Evolutionary conservation across 2,797 vertebrate genomes (phyloP).

Genomic region (Hydrocynus forskahlii): DNA sequence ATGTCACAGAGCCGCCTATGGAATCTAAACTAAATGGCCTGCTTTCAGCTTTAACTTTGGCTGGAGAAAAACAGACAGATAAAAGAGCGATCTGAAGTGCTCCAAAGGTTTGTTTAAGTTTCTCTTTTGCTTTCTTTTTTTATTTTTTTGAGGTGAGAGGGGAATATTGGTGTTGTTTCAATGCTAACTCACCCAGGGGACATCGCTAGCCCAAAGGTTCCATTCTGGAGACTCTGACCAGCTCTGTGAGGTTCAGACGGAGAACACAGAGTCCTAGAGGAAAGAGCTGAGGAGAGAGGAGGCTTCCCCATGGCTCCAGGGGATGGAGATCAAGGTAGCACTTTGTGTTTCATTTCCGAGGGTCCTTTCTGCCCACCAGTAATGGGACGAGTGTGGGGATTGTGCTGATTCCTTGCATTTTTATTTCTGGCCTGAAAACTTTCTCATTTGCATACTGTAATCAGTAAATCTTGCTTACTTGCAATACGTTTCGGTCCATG

Average conservation of each 20-base stretch:
- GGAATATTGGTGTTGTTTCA: slow-evolving; percentile 34
- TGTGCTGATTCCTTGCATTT: slow-evolving; percentile 76
- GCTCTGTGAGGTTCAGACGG: slow-evolving; percentile 48
- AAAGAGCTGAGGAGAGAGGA: slow-evolving; percentile 38
- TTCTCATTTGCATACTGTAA: slow-evolving; percentile 70
- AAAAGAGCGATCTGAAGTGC: background rate
- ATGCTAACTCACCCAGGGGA: slow-evolving; percentile 25
- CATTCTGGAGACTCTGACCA: slow-evolving; percentile 28
- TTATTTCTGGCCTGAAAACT: slow-evolving; percentile 74
- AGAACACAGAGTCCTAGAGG: slow-evolving; percentile 48
- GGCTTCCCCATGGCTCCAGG: slow-evolving; percentile 31
- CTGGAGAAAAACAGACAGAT: background rate
- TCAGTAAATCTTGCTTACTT: slow-evolving; percentile 49
- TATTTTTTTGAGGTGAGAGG: slow-evolving; percentile 9
- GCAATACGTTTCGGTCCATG: slow-evolving; percentile 34
- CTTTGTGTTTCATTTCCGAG: slow-evolving; percentile 38
- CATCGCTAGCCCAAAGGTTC: slow-evolving; percentile 23
- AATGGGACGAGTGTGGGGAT: slow-evolving; percentile 60
- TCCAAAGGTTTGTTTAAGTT: slow-evolving; percentile 1
- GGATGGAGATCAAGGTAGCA: slow-evolving; percentile 48
- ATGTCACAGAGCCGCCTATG: background rate
- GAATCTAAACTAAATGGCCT: slow-evolving; percentile 14
- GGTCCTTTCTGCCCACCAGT: slow-evolving; percentile 52
- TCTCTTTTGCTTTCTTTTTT: slow-evolving; percentile 22
- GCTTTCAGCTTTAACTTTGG: slow-evolving; percentile 9